These are phyloP conservation scores for Arothron firmamentum DNA, from an alignment of 2,113 vertebrate genomes.

Conservation along the genomic window DNA sequence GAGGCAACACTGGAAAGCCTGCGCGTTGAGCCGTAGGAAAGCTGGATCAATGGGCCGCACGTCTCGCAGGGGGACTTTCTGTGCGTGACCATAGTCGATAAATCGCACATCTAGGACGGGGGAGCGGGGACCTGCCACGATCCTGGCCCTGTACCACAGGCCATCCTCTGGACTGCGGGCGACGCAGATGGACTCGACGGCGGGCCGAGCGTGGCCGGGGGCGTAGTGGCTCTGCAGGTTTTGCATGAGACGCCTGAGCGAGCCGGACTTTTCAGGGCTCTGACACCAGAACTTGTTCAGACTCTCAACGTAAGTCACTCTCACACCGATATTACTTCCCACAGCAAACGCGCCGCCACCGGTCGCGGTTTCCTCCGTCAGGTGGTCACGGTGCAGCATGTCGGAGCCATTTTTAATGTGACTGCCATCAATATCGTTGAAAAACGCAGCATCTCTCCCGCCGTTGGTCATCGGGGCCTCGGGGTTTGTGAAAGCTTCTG, in stretches of 20 bases:
- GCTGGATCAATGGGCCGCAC: constrained; percentile 42
- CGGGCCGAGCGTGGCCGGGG: constrained; percentile 5
- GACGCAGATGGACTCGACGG: constrained; percentile 30
- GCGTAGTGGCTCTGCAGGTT: constrained; percentile 44
- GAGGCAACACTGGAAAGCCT: constrained; percentile 51
- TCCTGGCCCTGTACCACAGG: constrained; percentile 55
- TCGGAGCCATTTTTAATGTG: not conserved
- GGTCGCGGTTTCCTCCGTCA: constrained; percentile 2
- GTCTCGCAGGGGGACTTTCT: constrained; percentile 36
- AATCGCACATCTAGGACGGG: constrained; percentile 47
- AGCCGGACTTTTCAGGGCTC: constrained; percentile 12
- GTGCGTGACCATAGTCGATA: constrained; percentile 52
- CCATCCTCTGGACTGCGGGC: constrained; percentile 44
- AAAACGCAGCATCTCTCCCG: not conserved
- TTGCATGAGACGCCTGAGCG: constrained; percentile 38
- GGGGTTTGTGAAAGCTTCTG: not conserved
- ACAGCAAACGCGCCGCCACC: constrained; percentile 11
- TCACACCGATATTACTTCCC: constrained; percentile 33
- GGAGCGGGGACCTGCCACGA: constrained; percentile 21
- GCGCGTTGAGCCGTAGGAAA: constrained; percentile 33
- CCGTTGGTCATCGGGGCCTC: not conserved
- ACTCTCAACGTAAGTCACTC: constrained; percentile 44
- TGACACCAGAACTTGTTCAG: constrained; percentile 54
- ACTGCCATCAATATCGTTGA: not conserved
- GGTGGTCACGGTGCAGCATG: not conserved